Conservation (phyloP, 1,140 invertebrate genomes). For the Lepidurus couesii region DNA sequence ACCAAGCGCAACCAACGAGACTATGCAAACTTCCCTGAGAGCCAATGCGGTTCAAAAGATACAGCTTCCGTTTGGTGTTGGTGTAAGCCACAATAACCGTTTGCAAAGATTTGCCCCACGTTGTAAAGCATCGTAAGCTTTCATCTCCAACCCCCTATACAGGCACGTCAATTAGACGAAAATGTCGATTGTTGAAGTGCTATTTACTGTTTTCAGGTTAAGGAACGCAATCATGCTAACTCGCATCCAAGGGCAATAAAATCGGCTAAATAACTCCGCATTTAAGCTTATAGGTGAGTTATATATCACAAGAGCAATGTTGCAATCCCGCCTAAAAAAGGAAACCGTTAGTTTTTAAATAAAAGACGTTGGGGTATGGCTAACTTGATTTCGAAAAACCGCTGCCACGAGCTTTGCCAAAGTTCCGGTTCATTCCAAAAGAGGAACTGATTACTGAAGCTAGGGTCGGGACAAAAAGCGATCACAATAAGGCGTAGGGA, state of each 20-base stretch:
- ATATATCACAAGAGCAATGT: constrained; percentile 10
- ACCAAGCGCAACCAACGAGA: neutral
- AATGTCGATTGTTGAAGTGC: neutral
- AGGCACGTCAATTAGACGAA: neutral
- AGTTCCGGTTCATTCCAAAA: neutral
- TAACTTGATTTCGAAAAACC: neutral
- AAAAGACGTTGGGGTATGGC: neutral
- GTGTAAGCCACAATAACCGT: constrained; percentile 9
- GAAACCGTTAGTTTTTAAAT: neutral
- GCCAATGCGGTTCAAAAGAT: neutral
- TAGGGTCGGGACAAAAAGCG: neutral
- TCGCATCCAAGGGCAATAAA: neutral
- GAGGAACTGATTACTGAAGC: neutral
- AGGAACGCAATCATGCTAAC: neutral
- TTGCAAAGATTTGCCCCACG: neutral
- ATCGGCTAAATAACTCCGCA: neutral
- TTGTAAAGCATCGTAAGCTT: neutral
- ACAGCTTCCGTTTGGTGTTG: neutral
- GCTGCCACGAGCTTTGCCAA: neutral
- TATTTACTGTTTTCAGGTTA: neutral
- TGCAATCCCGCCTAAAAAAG: neutral
- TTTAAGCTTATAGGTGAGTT: neutral
- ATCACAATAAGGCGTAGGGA: neutral
- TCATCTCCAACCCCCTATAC: neutral
- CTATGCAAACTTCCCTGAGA: constrained; percentile 1